Evolutionary conservation across 2,888 invertebrate species (phyloP), one percentile per base, ranked within the genome.

Genomic region (Epirrhoe tristata): DNA sequence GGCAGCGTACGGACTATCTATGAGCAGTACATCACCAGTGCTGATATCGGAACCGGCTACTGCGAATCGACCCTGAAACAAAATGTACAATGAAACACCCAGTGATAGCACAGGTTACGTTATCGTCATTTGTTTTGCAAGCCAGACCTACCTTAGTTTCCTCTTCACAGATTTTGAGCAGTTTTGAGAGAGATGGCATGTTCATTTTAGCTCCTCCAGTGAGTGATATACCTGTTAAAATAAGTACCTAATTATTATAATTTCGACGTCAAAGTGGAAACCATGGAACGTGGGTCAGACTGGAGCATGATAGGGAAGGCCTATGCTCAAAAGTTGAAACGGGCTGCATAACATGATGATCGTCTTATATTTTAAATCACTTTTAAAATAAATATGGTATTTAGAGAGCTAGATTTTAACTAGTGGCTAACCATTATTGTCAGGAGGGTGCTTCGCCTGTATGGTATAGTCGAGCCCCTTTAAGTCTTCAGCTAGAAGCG

Each of bases 1-100:
- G 0, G 97, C 95, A 0, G 96, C 96, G 74, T 96, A 95, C 0
- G 98, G 96, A 39, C 93, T 88, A 84, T 98, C 97, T 1, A 95
- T 94, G 0, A 97, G 91, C 12, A 98, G 84, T 0, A 95, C 94
- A 80, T 97, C 97, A 0, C 97, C 97, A 0, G 96, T 95, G 70
- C 91, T 90, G 46, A 97, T 94, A 0, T 88, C 80, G 8, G 93
- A 88, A 58, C 91, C 93, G 4, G 97, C 96, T 0, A 96, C 94
- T 0, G 96, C 95, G 79, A 95, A 96, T 32, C 96, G 94, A 10
- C 98, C 97, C 94, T 94, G 78, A 0, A 39, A 39, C 39, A 8
- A 39, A 39, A 39, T 24, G 3, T 24, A 10, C 10, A 39, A 8
- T 39, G 3, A 39, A 34, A 39, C 39, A 8, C 39, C 7, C 39